Conservation (phyloP, 2,888 invertebrate genomes). For the Aradus depressus region DNA sequence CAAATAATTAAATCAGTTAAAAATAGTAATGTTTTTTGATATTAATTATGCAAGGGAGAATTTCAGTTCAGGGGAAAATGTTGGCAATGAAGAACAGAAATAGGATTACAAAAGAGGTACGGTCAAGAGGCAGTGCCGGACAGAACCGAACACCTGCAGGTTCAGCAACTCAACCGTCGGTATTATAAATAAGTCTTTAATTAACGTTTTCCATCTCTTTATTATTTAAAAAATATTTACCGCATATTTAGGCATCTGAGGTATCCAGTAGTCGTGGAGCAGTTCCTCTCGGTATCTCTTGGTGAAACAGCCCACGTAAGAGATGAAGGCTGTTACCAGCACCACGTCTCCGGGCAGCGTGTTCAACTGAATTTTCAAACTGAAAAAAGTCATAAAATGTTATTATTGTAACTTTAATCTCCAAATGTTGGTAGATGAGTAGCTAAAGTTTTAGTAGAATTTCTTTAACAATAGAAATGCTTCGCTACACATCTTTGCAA, state of each 20-base stretch:
- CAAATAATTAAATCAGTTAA: no score
- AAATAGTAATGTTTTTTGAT: no score
- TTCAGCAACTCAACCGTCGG: no score
- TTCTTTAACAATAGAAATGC: not conserved
- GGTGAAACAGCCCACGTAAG: conserved; percentile 89
- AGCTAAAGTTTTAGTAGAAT: not conserved
- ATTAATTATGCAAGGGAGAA: no score
- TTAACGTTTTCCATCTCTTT: no score
- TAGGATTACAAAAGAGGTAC: no score
- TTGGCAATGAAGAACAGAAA: no score
- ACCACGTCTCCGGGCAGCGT: conserved; percentile 84
- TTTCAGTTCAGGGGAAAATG: no score
- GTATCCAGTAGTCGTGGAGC: conserved; percentile 67
- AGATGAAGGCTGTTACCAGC: conserved; percentile 82
- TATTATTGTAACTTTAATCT: not conserved
- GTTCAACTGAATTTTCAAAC: conserved; percentile 38
- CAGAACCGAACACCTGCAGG: no score
- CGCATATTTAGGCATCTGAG: conserved; percentile 56
- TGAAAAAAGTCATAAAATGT: conserved; percentile 1
- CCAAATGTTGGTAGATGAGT: not conserved
- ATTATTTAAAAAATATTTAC: conserved; percentile 40
- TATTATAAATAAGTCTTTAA: no score
- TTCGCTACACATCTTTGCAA: no score
- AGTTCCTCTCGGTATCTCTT: conserved; percentile 68
- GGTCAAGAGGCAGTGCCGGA: no score